Evolutionary conservation across 2,888 invertebrate genomes (phyloP), one percentile per base, ranked within the genome.

Genomic region (Bhutanitis thaidina): DNA sequence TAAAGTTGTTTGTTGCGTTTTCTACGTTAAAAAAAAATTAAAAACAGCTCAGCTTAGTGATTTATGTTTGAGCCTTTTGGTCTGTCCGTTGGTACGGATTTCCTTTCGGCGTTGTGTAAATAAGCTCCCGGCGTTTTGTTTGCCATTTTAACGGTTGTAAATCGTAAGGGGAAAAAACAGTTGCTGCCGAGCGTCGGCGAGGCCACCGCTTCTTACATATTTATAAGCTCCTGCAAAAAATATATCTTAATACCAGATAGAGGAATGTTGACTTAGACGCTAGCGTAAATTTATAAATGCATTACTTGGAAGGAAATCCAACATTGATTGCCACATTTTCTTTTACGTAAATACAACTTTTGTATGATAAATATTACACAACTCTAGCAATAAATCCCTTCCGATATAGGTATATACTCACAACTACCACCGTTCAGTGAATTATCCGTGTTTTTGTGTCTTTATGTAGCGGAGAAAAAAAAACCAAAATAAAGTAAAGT

Each of bases 101-200:
- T 84, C 82, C 78, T 80, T 79, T 77, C 60, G 69, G 67, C 71
- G 77, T 70, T 75, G 77, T 78, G 83, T 81, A 83, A 83, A 85
- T 85, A 85, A 79, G 74, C 73, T 71, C 66, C 71, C 65, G 70
- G 69, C 69, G 68, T 78, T 82, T 77, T 76, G 82, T 81, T 80
- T 76, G 74, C 77, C 71, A 70, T 74, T 79, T 79, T 78, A 81
- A 75, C 72, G 69, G 75, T 69, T 83, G 80, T 86, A 76, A 78
- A 79, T 78, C 75, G 65, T 73, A 65, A 57, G 66, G 70, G 66
- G 70, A 72, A 79, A 77, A 79, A 80, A 77, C 74, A 67, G 62
- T 53, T 55, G 61, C 56, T 44, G 47, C 32, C 51, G 53, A 50
- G 53, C 53, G 47, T 43, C 37, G 67, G 63, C 64, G 69, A 61